These are phyloP conservation scores for Trypoxylus dichotomus DNA, from an alignment of 1,140 invertebrate genomes.

Conservation along the genomic window DNA sequence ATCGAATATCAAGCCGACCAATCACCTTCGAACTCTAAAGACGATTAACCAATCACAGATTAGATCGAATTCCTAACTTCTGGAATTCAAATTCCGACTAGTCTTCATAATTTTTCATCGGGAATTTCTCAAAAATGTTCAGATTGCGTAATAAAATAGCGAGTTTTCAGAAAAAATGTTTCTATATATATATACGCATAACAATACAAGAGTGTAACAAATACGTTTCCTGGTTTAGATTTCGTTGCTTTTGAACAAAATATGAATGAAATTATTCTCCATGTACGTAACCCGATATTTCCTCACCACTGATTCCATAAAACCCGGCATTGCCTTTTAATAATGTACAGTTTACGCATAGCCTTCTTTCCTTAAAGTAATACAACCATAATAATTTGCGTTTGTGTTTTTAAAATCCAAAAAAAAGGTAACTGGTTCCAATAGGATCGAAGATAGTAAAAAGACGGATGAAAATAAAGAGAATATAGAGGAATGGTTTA, in stretches of 20 bases:
- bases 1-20: too few relatives aligned
- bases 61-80: too few relatives aligned
- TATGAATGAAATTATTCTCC: background rate
- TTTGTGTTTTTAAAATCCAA: background rate
- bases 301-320: background rate
- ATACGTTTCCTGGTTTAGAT: conserved; percentile 8
- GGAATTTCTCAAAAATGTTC: too few relatives aligned
- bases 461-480: background rate
- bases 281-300: background rate
- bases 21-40: too few relatives aligned
- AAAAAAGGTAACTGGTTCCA: background rate
- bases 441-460: background rate
- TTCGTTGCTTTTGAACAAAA: background rate
- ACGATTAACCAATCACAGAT: too few relatives aligned
- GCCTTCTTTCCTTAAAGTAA: background rate
- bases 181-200: too few relatives aligned
- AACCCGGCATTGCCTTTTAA: background rate
- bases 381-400: background rate
- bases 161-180: too few relatives aligned
- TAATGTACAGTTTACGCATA: background rate
- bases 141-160: too few relatives aligned
- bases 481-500: background rate
- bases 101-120: too few relatives aligned
- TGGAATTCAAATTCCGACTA: too few relatives aligned
- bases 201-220: background rate